phyloP scores from a whole-genome alignment of 2,888 invertebrate species.

The Campoletis raptor region DNA sequence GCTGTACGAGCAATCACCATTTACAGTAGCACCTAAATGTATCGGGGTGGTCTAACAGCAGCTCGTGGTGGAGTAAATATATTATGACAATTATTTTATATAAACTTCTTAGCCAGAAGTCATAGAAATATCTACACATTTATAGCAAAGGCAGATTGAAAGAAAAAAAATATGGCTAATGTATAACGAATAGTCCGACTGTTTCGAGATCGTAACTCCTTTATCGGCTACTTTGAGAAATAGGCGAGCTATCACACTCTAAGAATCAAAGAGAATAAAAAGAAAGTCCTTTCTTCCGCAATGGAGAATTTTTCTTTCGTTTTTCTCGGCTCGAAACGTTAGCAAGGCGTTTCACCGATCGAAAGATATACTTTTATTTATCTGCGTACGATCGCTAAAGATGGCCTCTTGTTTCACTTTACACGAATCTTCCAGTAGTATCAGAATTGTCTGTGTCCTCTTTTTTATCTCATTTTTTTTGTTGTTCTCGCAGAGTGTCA shows the following conservation, averaged over 20 bases:
- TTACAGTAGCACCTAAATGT: slow-evolving; percentile 61
- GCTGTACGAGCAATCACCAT: slow-evolving; percentile 55
- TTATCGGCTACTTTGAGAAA: slow-evolving; percentile 57
- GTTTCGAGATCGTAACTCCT: slow-evolving; percentile 62
- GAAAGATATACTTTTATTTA: slow-evolving; percentile 56
- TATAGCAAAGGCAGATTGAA: not conserved
- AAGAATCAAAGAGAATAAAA: slow-evolving; percentile 53
- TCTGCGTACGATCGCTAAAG: slow-evolving; percentile 59
- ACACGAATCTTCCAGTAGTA: slow-evolving; percentile 52
- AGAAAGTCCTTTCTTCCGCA: slow-evolving; percentile 64
- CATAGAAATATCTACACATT: not conserved
- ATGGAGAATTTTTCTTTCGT: slow-evolving; percentile 62
- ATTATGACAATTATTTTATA: slow-evolving; percentile 35
- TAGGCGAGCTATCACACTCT: slow-evolving; percentile 44
- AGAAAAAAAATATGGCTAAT: slow-evolving; percentile 18
- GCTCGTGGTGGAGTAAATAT: slow-evolving; percentile 40
- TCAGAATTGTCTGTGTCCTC: slow-evolving; percentile 21
- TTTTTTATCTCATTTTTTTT: slow-evolving; percentile 26
- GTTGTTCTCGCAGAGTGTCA: slow-evolving; percentile 24
- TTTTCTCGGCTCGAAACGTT: slow-evolving; percentile 28
- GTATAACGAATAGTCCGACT: slow-evolving; percentile 41
- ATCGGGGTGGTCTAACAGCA: slow-evolving; percentile 48
- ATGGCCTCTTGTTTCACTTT: slow-evolving; percentile 55
- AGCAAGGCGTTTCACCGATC: slow-evolving; percentile 37
- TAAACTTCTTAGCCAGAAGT: slow-evolving; percentile 26